Evolutionary conservation across 1,140 invertebrate genomes (phyloP).

Genomic region (Eueides isabella): DNA sequence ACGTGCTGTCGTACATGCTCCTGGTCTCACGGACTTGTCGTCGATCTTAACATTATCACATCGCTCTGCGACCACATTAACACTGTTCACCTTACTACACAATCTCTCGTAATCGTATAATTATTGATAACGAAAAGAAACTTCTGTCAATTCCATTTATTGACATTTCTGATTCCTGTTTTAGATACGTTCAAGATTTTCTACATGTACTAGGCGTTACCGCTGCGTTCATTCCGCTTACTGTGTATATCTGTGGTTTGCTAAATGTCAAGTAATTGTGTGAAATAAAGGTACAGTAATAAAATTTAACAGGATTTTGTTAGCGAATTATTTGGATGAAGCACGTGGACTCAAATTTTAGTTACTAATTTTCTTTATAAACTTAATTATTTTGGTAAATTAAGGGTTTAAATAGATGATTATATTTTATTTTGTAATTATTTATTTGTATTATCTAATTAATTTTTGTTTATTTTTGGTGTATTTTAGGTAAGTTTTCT

Average conservation of each 20-base stretch:
- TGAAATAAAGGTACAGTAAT: too few relatives aligned
- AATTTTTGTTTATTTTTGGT: too few relatives aligned
- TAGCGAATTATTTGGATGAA: too few relatives aligned
- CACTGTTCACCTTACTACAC: conserved; percentile 15
- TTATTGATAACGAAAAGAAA: conserved; percentile 32
- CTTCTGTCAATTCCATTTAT: conserved; percentile 27
- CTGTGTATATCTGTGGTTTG: background rate
- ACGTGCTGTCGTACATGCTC: conserved; percentile 85
- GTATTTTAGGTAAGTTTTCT: too few relatives aligned
- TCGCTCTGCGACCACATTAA: conserved; percentile 3
- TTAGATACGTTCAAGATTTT: conserved; percentile 20
- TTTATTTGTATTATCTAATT: too few relatives aligned
- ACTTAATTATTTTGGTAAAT: too few relatives aligned
- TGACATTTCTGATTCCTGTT: conserved; percentile 24
- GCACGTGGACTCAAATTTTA: too few relatives aligned
- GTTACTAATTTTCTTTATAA: too few relatives aligned
- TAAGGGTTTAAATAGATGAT: too few relatives aligned
- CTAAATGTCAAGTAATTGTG: too few relatives aligned
- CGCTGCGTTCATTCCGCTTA: background rate
- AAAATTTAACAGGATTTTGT: too few relatives aligned
- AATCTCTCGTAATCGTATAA: conserved; percentile 13
- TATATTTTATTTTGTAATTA: too few relatives aligned
- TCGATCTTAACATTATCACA: conserved; percentile 20
- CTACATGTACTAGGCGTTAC: background rate
- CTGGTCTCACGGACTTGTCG: conserved; percentile 8